Evolutionary conservation across 2,113 vertebrate species (phyloP), one percentile per base, ranked within the genome.

Genomic region (Pangasianodon gigas): DNA sequence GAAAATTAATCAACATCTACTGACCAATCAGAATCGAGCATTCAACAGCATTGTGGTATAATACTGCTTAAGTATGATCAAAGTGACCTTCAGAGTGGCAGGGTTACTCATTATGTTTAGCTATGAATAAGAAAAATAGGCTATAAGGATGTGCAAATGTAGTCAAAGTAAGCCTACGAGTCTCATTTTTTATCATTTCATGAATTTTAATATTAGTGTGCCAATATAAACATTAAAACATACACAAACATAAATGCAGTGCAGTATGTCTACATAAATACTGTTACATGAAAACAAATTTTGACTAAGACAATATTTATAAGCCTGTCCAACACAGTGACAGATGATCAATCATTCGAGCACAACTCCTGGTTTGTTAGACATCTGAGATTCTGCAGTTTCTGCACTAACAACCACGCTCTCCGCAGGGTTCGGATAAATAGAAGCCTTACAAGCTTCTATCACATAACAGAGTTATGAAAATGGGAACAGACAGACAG

Each of bases 311-410:
- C n/a, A 56, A 75, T 52, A 69, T 75, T 69, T 74, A 65, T 52
- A 71, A 87, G 46, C 85, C 48, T 54, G 32, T 56, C 67, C 24
- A 52, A 74, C 32, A 16, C 11, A 24, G 48, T 74, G 85, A 87
- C 67, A 75, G 85, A 74, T 86, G 85, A 86, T 71, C 54, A 83
- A 83, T 71, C 85, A 69, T 16, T 67, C 37, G 41, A 48, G 84
- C 26, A n/a, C 18, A 19, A 51, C 48, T 86, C 65, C 85, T 74
- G 67, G 48, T 74, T 52, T 83, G 24, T 87, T 79, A 60, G 11
- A 58, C 74, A 75, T 74, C 75, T 81, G 21, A 44, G 60, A 29
- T 41, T 67, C 79, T 67, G 77, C 37, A 85, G 54, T 79, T 77
- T 67, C 65, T 84, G 67, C 81, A 85, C 67, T 77, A 85, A 86